Conservation (phyloP, 1,140 invertebrate genomes). For the Zaprionus ornatus region DNA sequence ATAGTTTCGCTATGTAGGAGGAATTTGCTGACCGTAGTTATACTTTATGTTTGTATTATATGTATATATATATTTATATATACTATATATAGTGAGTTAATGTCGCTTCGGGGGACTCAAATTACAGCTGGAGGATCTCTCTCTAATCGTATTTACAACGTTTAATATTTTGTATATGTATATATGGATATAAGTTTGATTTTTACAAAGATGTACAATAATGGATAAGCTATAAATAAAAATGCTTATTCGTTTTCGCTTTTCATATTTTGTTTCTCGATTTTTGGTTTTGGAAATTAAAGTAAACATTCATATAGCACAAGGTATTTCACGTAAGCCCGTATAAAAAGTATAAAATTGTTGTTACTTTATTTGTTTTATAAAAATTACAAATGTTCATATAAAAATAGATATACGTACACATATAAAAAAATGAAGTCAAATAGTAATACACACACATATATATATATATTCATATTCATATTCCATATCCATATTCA, state of each 20-base stretch:
- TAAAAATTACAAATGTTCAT: constrained; percentile 79
- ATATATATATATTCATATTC: constrained; percentile 11
- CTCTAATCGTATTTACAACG: constrained; percentile 30
- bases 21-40: constrained; percentile 42
- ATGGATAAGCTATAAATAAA: constrained; percentile 47
- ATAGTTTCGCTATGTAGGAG: constrained; percentile 34
- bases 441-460: constrained; percentile 66
- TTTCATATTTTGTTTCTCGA: constrained; percentile 25
- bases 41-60: constrained; percentile 14
- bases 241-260: constrained; percentile 50
- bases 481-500: constrained; percentile 1
- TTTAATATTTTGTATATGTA: constrained; percentile 2
- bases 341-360: constrained; percentile 80
- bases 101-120: neutral
- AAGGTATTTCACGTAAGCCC: constrained; percentile 73
- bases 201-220: constrained; percentile 24
- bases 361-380: constrained; percentile 56
- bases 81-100: neutral
- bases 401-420: constrained; percentile 78
- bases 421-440: constrained; percentile 67
- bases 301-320: constrained; percentile 73
- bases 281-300: constrained; percentile 54
- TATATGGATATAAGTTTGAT: constrained; percentile 11
- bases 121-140: neutral
- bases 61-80: neutral